These are phyloP conservation scores for Macrosiphum euphorbiae DNA, from an alignment of 2,888 invertebrate genomes.

Conservation along the genomic window DNA sequence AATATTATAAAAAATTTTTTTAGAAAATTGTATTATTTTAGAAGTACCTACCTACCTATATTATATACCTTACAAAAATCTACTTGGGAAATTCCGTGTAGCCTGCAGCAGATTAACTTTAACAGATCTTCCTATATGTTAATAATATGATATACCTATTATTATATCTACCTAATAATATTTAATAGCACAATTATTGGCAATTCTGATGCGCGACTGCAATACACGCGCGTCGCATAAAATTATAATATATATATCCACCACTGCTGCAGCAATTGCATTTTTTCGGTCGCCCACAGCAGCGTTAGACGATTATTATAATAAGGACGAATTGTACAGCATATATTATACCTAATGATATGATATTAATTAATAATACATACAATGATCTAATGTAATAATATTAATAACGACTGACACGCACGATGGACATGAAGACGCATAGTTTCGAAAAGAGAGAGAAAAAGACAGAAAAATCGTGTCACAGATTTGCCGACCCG, in stretches of 20 bases:
- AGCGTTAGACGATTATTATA: not conserved
- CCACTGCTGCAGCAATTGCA: not conserved
- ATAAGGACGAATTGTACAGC: not conserved
- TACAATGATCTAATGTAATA: not conserved
- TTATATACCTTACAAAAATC: not conserved
- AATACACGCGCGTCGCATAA: not conserved
- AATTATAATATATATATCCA: not conserved
- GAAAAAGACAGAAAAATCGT: not conserved
- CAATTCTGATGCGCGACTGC: not conserved
- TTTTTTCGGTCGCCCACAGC: not conserved
- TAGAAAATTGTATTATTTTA: not conserved
- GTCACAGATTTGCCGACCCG: not conserved
- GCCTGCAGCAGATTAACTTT: not conserved
- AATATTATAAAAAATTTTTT: not conserved
- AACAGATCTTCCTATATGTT: not conserved
- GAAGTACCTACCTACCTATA: not conserved
- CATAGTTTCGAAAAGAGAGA: not conserved
- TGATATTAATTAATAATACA: not conserved
- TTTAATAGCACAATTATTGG: not conserved
- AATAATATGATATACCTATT: not conserved
- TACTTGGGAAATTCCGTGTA: not conserved
- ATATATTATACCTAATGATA: not conserved
- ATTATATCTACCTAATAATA: not conserved
- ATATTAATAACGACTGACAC: constrained; percentile 1
- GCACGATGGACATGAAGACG: not conserved